A percentile compares a stretch with the other conserved stretches of the same genome.
phyloP scores from a whole-genome alignment of 1,140 invertebrate genomes.

The Orius laevigatus region DNA sequence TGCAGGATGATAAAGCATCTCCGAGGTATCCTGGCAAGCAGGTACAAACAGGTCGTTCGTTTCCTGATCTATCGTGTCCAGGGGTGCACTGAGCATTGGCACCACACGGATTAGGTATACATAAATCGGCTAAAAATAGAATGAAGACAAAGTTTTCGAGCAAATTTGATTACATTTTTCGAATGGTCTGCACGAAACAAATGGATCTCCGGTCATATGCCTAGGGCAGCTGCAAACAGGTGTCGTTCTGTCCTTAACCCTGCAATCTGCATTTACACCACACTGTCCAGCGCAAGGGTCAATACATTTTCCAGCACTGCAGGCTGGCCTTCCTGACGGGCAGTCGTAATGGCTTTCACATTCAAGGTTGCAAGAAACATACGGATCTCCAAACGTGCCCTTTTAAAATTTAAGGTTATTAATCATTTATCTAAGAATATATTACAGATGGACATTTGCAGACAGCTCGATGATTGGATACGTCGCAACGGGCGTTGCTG shows the following conservation, averaged over 20 bases:
- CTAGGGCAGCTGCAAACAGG: slow-evolving; percentile 71
- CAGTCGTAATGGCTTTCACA: slow-evolving; percentile 58
- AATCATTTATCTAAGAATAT: not conserved
- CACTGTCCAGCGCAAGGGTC: slow-evolving; percentile 67
- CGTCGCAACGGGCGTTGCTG: slow-evolving; percentile 58
- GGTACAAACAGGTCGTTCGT: slow-evolving; percentile 65
- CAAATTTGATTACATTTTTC: slow-evolving; percentile 41
- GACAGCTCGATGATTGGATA: slow-evolving; percentile 54
- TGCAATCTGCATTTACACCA: slow-evolving; percentile 62
- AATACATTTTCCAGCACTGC: slow-evolving; percentile 60
- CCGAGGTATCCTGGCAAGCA: slow-evolving; percentile 64
- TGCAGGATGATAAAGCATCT: slow-evolving; percentile 53
- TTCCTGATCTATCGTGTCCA: slow-evolving; percentile 60
- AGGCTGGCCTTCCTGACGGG: slow-evolving; percentile 55
- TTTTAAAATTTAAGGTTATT: slow-evolving; percentile 22
- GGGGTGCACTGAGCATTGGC: slow-evolving; percentile 63
- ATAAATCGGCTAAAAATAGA: slow-evolving; percentile 47
- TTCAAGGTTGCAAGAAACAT: slow-evolving; percentile 51
- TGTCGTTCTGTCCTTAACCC: slow-evolving; percentile 49
- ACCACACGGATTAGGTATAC: slow-evolving; percentile 71
- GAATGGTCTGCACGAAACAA: slow-evolving; percentile 60
- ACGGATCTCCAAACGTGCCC: slow-evolving; percentile 59
- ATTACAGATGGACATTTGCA: slow-evolving; percentile 65
- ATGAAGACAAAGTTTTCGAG: not conserved
- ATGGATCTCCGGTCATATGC: slow-evolving; percentile 75